Percentiles rank a stretch among this genome's conserved stretches.
Evolutionary conservation across 2,888 invertebrate species (phyloP).

Genomic region (Campoletis raptor): DNA sequence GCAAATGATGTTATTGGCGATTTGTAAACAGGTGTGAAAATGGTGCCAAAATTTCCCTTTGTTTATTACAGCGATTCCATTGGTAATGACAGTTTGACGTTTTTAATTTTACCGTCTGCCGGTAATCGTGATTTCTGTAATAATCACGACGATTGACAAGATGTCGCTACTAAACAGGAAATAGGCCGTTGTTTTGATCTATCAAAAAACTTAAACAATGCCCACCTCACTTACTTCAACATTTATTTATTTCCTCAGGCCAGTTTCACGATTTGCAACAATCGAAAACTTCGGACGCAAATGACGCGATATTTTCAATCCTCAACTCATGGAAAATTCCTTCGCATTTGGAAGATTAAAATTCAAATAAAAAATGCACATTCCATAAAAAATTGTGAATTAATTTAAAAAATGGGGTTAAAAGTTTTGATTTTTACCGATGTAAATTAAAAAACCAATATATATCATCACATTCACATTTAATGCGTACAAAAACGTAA

Average conservation of each 20-base stretch:
- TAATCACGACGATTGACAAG: background rate
- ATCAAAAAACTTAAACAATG: background rate
- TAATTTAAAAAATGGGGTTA: background rate
- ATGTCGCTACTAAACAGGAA: background rate
- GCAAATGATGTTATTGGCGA: background rate
- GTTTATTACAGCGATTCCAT: background rate
- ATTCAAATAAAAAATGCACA: too few species aligned
- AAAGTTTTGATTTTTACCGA: background rate
- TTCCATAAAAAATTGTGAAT: too few species aligned
- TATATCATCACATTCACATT: slow-evolving; percentile 73
- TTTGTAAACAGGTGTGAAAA: background rate
- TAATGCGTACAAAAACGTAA: slow-evolving; percentile 75
- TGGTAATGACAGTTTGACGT: background rate
- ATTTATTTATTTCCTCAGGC: background rate
- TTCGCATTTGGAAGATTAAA: background rate
- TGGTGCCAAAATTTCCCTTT: background rate
- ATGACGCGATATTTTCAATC: background rate
- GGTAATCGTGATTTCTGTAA: background rate
- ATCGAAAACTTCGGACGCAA: background rate
- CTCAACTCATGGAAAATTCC: background rate
- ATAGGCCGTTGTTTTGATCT: background rate
- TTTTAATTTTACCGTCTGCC: background rate
- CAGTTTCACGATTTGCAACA: background rate
- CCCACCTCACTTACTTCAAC: too few species aligned
- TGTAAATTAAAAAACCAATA: slow-evolving; percentile 63